phyloP scores from a whole-genome alignment of 2,797 vertebrate species.

The Enteromius paludinosus region DNA sequence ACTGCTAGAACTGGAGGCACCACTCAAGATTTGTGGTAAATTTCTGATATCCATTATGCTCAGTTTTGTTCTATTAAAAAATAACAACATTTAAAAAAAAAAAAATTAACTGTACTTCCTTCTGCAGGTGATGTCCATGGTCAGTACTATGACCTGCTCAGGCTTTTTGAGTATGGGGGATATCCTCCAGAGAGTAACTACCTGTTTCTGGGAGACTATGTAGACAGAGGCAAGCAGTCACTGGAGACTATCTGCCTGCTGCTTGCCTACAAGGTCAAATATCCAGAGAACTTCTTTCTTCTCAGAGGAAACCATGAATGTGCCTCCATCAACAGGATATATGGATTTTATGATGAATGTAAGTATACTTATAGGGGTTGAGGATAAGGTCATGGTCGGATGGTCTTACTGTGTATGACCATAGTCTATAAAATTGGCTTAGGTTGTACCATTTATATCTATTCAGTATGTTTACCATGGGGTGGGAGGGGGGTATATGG shows the following conservation, averaged over 20 bases:
- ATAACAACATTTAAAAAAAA: background rate
- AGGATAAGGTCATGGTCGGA: background rate
- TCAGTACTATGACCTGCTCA: slow-evolving; percentile 84
- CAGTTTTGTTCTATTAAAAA: background rate
- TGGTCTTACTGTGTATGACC: background rate
- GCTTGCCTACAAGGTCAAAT: slow-evolving; percentile 85
- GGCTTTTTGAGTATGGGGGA: slow-evolving; percentile 84
- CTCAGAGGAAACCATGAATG: slow-evolving; percentile 85
- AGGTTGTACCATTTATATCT: background rate
- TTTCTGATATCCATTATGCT: background rate
- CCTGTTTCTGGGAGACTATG: slow-evolving; percentile 84
- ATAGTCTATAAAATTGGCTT: background rate
- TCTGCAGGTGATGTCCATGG: slow-evolving; percentile 82
- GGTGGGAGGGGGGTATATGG: background rate
- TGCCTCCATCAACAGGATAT: slow-evolving; percentile 85
- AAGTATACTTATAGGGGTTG: slow-evolving; percentile 53
- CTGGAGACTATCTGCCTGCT: slow-evolving; percentile 85
- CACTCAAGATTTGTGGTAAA: slow-evolving; percentile 85
- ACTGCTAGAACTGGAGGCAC: slow-evolving; percentile 83
- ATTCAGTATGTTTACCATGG: background rate
- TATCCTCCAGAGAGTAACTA: slow-evolving; percentile 86
- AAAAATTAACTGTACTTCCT: background rate
- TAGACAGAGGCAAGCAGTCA: slow-evolving; percentile 84
- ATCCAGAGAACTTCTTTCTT: slow-evolving; percentile 85
- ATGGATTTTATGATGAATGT: slow-evolving; percentile 87